phyloP scores from a whole-genome alignment of 2,888 invertebrate genomes.

The Agrochola lota region DNA sequence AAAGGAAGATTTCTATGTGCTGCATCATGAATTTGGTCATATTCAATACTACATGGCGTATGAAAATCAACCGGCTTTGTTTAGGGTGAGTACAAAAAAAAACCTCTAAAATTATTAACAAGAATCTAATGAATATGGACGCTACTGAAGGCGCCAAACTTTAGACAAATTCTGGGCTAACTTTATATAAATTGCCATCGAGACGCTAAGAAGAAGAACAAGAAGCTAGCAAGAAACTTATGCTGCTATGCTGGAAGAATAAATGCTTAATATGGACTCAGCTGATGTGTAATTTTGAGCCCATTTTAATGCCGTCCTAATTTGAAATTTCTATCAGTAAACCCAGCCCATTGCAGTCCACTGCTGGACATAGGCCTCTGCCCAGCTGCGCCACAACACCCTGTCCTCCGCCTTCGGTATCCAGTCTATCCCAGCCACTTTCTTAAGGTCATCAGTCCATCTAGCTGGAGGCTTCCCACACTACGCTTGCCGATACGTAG shows the following conservation, averaged over 20 bases:
- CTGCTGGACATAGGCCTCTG: neutral
- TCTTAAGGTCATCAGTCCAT: neutral
- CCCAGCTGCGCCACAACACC: neutral
- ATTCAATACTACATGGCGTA: conserved; percentile 94
- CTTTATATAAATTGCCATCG: too few relatives aligned
- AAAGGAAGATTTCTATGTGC: conserved; percentile 92
- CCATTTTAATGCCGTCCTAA: too few relatives aligned
- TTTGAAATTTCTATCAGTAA: too few relatives aligned
- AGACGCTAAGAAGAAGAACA: too few relatives aligned
- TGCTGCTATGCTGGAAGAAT: too few relatives aligned
- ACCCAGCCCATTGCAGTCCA: neutral
- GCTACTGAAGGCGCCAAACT: too few relatives aligned
- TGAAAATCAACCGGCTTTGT: conserved; percentile 91
- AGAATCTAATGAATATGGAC: too few relatives aligned
- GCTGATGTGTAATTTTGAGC: too few relatives aligned
- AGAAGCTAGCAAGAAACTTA: too few relatives aligned
- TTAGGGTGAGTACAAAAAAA: conserved; percentile 80
- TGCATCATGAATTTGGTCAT: conserved; percentile 94
- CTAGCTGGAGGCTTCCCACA: neutral
- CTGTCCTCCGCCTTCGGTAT: neutral
- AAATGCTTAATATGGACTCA: too few relatives aligned
- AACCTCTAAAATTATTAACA: too few relatives aligned
- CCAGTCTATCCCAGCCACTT: neutral
- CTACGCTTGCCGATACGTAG: neutral
- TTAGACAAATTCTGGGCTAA: too few relatives aligned